These are phyloP conservation scores for Echinops telfairi DNA, from an alignment of 2,113 vertebrate genomes.

Conservation along the genomic window DNA sequence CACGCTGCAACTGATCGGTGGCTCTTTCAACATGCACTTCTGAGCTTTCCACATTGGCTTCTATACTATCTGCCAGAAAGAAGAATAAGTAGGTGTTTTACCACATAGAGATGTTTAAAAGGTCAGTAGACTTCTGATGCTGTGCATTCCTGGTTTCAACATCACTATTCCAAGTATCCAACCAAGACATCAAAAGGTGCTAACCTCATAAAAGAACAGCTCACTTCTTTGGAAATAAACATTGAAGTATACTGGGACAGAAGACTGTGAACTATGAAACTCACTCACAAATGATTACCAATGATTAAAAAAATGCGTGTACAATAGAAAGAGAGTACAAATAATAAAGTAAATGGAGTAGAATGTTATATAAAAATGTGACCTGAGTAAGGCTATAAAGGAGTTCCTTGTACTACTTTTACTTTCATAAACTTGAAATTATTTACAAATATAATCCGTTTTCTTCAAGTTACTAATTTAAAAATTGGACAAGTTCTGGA, in stretches of 20 bases:
- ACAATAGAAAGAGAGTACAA: neutral
- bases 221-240: constrained; percentile 47
- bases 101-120: constrained; percentile 41
- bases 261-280: neutral
- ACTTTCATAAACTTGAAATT: constrained; percentile 63
- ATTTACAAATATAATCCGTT: constrained; percentile 51
- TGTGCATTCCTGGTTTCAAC: neutral
- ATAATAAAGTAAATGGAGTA: constrained; percentile 43
- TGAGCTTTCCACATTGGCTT: constrained; percentile 97
- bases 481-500: constrained; percentile 22
- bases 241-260: constrained; percentile 18
- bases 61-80: constrained; percentile 94
- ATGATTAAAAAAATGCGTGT: neutral
- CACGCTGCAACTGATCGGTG: constrained; percentile 94
- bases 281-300: constrained; percentile 8
- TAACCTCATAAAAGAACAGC: constrained; percentile 32
- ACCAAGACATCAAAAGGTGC: constrained; percentile 41
- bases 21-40: constrained; percentile 97
- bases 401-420: constrained; percentile 32
- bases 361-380: constrained; percentile 31
- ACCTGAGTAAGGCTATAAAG: constrained; percentile 17
- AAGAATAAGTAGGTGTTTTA: constrained; percentile 36
- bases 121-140: neutral
- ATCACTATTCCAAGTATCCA: constrained; percentile 1
- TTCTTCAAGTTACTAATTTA: neutral